Evolutionary conservation across 1,140 invertebrate genomes (phyloP).

Genomic region (Teleogryllus occipitalis): DNA sequence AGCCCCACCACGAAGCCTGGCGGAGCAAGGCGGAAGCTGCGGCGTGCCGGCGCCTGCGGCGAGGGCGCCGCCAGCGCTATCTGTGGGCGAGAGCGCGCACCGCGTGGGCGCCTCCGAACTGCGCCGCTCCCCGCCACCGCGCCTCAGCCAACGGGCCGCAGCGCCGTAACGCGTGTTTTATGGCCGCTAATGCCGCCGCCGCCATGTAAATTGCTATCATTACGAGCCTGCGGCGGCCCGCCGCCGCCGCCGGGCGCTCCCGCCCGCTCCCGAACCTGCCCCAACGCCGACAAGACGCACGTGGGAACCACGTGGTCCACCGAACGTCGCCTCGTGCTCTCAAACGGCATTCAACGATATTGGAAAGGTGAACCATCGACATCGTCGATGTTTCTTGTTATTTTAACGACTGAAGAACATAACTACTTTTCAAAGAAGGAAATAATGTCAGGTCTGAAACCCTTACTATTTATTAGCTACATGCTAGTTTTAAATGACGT

Average conservation of each 20-base stretch:
- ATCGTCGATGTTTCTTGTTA: too few relatives aligned
- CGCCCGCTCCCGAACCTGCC: not conserved
- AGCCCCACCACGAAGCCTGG: not conserved
- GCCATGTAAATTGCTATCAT: constrained; percentile 4
- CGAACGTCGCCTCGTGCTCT: too few relatives aligned
- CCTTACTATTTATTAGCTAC: too few relatives aligned
- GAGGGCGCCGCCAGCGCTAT: not conserved
- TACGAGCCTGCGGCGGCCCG: not conserved
- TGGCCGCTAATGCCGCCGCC: not conserved
- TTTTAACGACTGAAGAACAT: too few relatives aligned
- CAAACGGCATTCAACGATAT: too few relatives aligned
- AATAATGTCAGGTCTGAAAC: too few relatives aligned
- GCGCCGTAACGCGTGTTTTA: constrained; percentile 3
- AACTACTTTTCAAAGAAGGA: too few relatives aligned
- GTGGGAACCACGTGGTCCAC: too few relatives aligned
- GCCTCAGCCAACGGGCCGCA: not conserved
- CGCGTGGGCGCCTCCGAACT: not conserved
- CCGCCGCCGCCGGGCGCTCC: not conserved
- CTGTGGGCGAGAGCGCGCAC: not conserved
- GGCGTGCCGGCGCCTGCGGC: not conserved
- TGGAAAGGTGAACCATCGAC: too few relatives aligned
- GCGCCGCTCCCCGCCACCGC: not conserved
- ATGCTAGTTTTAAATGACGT: too few relatives aligned
- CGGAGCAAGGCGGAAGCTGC: not conserved
- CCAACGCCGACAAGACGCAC: not conserved